Percentiles rank a stretch among this genome's conserved stretches.
Evolutionary conservation across 2,888 invertebrate species (phyloP).

Genomic region (Tortrix viridana): DNA sequence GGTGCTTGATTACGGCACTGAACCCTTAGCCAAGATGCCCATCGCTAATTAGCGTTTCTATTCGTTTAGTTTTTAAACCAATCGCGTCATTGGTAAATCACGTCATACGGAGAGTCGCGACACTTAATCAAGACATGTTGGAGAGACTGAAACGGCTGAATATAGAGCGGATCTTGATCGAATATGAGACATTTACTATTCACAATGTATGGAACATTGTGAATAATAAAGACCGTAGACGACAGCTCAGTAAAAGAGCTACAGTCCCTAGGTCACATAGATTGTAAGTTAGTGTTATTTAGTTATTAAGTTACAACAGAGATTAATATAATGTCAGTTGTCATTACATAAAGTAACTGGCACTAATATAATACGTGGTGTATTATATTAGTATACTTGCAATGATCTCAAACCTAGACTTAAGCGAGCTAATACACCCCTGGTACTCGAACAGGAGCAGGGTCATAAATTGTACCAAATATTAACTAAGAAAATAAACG

Average conservation of each 20-base stretch:
- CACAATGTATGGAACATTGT: no score
- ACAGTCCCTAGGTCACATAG: conserved; percentile 9
- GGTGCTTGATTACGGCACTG: conserved; percentile 29
- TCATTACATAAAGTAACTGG: conserved; percentile 7
- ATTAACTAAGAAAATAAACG: no score
- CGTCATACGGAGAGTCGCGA: no score
- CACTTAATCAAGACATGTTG: no score
- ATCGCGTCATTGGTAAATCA: no score
- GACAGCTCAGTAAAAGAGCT: not conserved
- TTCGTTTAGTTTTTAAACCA: no score
- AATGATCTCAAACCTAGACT: conserved; percentile 10
- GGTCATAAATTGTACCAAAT: no score
- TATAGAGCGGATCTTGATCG: not conserved
- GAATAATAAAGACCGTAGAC: not conserved
- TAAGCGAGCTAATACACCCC: no score
- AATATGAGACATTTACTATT: not conserved
- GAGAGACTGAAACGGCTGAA: no score
- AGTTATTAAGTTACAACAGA: not conserved
- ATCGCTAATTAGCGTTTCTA: no score
- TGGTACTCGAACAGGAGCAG: no score
- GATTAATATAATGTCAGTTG: not conserved
- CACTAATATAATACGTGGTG: not conserved
- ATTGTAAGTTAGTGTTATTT: conserved; percentile 20
- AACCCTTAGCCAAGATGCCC: no score
- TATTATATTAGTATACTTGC: conserved; percentile 4